Conservation (phyloP, 2,888 invertebrate genomes). For the Dione vanillae region DNA sequence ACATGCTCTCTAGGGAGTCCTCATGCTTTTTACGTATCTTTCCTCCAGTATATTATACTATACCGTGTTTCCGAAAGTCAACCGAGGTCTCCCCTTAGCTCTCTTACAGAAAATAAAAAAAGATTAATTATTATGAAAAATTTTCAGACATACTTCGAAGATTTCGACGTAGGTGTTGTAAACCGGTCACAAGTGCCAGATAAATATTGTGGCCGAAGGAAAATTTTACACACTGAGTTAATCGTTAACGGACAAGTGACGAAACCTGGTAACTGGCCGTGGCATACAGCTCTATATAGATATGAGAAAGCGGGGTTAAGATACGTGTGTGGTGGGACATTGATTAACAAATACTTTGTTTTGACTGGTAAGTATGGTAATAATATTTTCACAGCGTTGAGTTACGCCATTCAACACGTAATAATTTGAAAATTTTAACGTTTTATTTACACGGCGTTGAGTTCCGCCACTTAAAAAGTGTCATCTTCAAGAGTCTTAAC, state of each 20-base stretch:
- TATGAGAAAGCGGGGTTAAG: conserved; percentile 51
- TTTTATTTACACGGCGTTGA: no score
- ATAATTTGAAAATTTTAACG: no score
- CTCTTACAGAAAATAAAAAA: not conserved
- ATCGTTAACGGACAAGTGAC: conserved; percentile 63
- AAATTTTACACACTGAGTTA: conserved; percentile 59
- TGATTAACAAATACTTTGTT: conserved; percentile 59
- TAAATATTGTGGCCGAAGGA: conserved; percentile 58
- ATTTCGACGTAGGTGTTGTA: conserved; percentile 50
- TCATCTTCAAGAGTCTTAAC: no score
- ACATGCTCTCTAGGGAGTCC: no score
- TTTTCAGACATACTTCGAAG: conserved; percentile 39
- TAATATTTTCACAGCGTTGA: no score
- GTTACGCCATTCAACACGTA: no score
- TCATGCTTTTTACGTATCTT: no score
- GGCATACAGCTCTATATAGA: conserved; percentile 67
- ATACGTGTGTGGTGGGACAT: conserved; percentile 69
- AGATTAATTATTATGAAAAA: not conserved
- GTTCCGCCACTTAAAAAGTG: no score
- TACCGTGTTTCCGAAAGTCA: no score
- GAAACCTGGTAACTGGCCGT: conserved; percentile 72
- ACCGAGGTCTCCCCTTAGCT: no score
- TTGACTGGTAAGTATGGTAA: conserved; percentile 57
- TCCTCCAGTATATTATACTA: no score
- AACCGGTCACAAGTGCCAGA: conserved; percentile 49